These are phyloP conservation scores for Trachelus troglodyta DNA, from an alignment of 2,888 invertebrate genomes.

Conservation along the genomic window DNA sequence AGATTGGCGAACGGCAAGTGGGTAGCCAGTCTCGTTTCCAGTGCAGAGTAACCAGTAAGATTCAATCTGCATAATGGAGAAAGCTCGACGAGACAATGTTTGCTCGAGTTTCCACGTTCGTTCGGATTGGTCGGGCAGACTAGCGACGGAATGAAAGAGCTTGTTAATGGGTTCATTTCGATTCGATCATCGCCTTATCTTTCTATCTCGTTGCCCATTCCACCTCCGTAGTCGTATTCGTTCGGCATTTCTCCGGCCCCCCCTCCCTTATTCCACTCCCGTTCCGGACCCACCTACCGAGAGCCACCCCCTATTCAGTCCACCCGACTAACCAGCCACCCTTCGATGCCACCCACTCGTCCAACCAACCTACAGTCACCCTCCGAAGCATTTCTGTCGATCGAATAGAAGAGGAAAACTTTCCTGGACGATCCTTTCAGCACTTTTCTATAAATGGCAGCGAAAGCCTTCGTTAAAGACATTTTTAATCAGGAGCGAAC, in stretches of 20 bases:
- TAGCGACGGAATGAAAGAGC: constrained; percentile 49
- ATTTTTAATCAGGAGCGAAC: constrained; percentile 28
- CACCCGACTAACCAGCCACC: not conserved
- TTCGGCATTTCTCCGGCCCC: not conserved
- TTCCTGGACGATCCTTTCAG: constrained; percentile 29
- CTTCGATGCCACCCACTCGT: not conserved
- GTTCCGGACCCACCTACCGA: constrained; percentile 1
- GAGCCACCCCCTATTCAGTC: constrained; percentile 12
- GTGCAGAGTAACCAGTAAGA: constrained; percentile 48
- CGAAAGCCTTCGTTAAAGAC: constrained; percentile 30
- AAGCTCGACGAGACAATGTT: constrained; percentile 61
- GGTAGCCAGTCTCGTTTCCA: constrained; percentile 12
- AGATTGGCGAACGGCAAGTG: not conserved
- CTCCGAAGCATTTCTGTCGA: not conserved
- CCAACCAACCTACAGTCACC: constrained; percentile 8
- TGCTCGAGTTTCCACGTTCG: constrained; percentile 46
- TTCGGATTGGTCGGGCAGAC: constrained; percentile 23
- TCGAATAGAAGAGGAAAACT: constrained; percentile 20
- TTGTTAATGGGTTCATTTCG: constrained; percentile 64
- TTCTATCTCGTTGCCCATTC: constrained; percentile 33
- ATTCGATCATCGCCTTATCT: constrained; percentile 59
- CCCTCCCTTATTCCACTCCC: not conserved
- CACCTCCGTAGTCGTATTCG: not conserved
- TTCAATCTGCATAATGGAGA: constrained; percentile 65
- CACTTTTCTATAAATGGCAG: constrained; percentile 25